Evolutionary conservation across 2,113 vertebrate genomes (phyloP).

Genomic region (Scomber colias): DNA sequence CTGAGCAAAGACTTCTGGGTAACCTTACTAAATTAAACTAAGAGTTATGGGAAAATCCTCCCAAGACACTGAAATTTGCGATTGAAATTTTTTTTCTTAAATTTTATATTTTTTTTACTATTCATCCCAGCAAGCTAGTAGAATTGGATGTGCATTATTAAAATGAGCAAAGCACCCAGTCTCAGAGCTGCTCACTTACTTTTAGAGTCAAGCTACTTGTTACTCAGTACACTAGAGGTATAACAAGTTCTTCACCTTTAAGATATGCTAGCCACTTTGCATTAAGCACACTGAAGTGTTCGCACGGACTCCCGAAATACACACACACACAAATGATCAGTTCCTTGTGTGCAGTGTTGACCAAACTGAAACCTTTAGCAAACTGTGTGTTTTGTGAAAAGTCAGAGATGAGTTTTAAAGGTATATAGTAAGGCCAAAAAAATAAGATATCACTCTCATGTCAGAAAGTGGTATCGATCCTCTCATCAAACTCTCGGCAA

Average conservation of each 20-base stretch:
- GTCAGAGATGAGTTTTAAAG: too few relatives aligned
- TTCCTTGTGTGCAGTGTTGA: neutral
- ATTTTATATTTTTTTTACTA: neutral
- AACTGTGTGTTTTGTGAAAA: neutral
- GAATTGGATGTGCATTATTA: constrained; percentile 6
- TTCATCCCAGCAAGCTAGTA: neutral
- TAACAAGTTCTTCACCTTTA: neutral
- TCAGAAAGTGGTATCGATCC: too few relatives aligned
- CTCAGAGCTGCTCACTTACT: neutral
- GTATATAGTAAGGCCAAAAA: too few relatives aligned
- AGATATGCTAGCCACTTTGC: neutral
- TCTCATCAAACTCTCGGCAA: neutral
- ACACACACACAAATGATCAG: too few relatives aligned
- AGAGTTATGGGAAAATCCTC: neutral
- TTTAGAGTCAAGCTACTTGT: neutral
- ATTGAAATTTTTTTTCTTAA: neutral
- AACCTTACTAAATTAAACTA: neutral
- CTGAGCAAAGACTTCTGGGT: neutral
- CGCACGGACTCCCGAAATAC: neutral
- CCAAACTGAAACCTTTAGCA: neutral
- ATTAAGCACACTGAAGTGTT: neutral
- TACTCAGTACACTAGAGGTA: neutral
- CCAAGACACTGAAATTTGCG: neutral
- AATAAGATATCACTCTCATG: too few relatives aligned
- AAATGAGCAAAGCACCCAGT: constrained; percentile 11